Percentiles rank a stretch among this genome's conserved stretches.
Conservation (phyloP, 1,140 invertebrate genomes). For the Acyrthosiphon pisum region DNA sequence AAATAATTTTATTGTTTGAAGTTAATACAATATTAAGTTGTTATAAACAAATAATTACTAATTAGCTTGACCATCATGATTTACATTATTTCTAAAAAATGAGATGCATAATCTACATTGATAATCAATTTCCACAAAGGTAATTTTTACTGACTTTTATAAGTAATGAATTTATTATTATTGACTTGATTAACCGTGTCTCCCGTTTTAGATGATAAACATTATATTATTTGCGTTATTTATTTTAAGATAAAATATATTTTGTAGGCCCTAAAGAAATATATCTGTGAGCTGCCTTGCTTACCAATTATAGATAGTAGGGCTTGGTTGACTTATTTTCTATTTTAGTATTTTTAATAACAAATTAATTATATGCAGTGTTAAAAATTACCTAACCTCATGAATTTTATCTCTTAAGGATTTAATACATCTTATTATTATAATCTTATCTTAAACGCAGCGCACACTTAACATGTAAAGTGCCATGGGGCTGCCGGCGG, state of each 20-base stretch:
- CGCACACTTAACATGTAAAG: no score
- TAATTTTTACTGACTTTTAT: background rate
- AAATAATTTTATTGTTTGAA: background rate
- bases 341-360: background rate
- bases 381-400: background rate
- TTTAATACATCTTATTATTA: no score
- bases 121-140: background rate
- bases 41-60: background rate
- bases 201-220: no score
- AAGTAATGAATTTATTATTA: background rate
- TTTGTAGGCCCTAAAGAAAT: no score
- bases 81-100: background rate
- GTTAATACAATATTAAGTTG: background rate
- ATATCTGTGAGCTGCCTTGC: no score
- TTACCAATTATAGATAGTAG: background rate
- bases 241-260: no score
- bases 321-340: background rate
- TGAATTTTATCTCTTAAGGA: no score
- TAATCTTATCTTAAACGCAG: no score
- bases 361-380: background rate
- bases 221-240: no score
- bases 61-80: background rate
- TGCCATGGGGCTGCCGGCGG: no score
- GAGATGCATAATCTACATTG: background rate
- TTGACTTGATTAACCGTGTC: background rate